Evolutionary conservation across 2,888 invertebrate species (phyloP).

Genomic region (Slavum lentiscoides): DNA sequence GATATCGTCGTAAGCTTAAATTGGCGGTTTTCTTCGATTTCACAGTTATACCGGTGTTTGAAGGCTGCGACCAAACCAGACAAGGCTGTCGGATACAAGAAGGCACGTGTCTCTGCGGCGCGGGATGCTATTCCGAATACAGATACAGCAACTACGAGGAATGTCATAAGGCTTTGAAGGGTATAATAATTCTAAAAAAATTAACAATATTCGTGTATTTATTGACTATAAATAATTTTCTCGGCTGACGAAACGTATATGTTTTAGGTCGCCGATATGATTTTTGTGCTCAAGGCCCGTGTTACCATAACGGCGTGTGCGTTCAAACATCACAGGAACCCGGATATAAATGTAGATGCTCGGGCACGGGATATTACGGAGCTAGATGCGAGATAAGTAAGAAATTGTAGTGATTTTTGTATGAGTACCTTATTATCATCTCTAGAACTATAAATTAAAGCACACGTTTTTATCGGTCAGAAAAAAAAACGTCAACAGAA

Average conservation of each 20-base stretch:
- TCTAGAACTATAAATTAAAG: too few species aligned
- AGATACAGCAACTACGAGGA: slow-evolving; percentile 67
- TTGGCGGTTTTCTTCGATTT: neutral
- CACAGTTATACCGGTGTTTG: slow-evolving; percentile 24
- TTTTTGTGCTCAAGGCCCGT: slow-evolving; percentile 69
- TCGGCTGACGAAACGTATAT: too few species aligned
- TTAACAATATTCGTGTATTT: too few species aligned
- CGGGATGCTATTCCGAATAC: slow-evolving; percentile 70
- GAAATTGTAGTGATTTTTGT: neutral
- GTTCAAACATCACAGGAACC: slow-evolving; percentile 70
- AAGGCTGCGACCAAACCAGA: slow-evolving; percentile 56
- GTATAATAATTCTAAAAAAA: too few species aligned
- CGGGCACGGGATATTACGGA: slow-evolving; percentile 76
- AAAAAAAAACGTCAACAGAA: too few species aligned
- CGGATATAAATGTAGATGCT: slow-evolving; percentile 71
- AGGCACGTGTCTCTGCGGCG: slow-evolving; percentile 68
- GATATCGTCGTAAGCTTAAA: neutral
- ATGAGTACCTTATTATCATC: too few species aligned
- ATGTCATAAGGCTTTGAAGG: slow-evolving; percentile 69
- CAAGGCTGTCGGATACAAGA: slow-evolving; percentile 70
- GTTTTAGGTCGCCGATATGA: slow-evolving; percentile 61
- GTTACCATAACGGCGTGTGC: slow-evolving; percentile 69
- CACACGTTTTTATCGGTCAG: too few species aligned
- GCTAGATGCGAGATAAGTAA: slow-evolving; percentile 71
- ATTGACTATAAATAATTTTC: too few species aligned